Evolutionary conservation across 2,113 vertebrate species (phyloP).

Genomic region (Oncorhynchus nerka): DNA sequence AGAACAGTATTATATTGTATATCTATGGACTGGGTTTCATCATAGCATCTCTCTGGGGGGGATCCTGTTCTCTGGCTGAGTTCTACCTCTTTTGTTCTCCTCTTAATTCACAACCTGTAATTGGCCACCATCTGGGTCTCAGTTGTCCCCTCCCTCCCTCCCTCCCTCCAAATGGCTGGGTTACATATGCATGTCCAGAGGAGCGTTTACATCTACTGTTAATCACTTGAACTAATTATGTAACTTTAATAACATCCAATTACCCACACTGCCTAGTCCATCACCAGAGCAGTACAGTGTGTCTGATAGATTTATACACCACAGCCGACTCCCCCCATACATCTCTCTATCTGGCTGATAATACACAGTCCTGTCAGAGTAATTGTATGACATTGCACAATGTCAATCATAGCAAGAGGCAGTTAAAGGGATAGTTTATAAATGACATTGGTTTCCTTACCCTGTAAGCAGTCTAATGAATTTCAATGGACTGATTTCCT

Average conservation of each 20-base stretch:
- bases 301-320: background rate
- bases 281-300: background rate
- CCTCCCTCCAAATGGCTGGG: slow-evolving; percentile 33
- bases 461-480: too few species aligned
- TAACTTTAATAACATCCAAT: slow-evolving; percentile 53
- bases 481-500: too few species aligned
- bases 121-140: slow-evolving; percentile 66
- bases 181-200: slow-evolving; percentile 22
- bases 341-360: background rate
- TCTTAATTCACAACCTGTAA: slow-evolving; percentile 59
- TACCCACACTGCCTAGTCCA: slow-evolving; percentile 12
- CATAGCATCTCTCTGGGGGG: slow-evolving; percentile 52
- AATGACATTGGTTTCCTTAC: too few species aligned
- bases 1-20: background rate
- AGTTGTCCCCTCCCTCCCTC: slow-evolving; percentile 15
- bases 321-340: background rate
- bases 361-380: too few species aligned
- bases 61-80: slow-evolving; percentile 49
- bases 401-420: too few species aligned
- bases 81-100: slow-evolving; percentile 62
- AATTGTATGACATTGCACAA: too few species aligned
- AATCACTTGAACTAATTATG: slow-evolving; percentile 56
- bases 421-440: too few species aligned
- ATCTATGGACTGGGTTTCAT: slow-evolving; percentile 12
- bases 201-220: slow-evolving; percentile 62